A percentile compares a stretch with the other conserved stretches of the same genome.
Evolutionary conservation across 1,140 invertebrate genomes (phyloP).

Genomic region (Drosophila sturtevanti): DNA sequence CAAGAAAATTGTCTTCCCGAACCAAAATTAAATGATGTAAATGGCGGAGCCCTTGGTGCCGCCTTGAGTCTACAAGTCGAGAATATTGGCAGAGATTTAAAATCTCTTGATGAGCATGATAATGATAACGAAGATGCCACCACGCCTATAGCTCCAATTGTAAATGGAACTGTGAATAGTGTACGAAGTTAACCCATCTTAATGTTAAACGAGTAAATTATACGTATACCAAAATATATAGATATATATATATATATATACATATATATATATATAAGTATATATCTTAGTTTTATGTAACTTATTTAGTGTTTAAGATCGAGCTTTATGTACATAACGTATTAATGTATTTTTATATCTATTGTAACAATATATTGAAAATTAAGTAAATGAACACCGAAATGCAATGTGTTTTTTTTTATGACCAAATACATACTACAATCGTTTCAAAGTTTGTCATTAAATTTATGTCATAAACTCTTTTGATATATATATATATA

Average conservation of each 20-base stretch:
- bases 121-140: constrained; percentile 43
- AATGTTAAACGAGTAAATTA: constrained; percentile 8
- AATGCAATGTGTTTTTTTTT: not conserved
- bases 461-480: not conserved
- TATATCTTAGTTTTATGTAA: constrained; percentile 15
- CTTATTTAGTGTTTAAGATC: constrained; percentile 3
- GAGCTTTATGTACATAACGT: constrained; percentile 48
- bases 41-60: constrained; percentile 24
- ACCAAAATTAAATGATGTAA: constrained; percentile 50
- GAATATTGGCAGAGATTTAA: constrained; percentile 73
- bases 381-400: not conserved
- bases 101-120: constrained; percentile 62
- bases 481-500: not conserved
- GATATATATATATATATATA: not conserved
- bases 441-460: not conserved
- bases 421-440: not conserved
- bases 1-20: constrained; percentile 59
- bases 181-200: constrained; percentile 14
- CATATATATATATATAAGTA: not conserved
- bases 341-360: no score
- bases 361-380: not conserved
- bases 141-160: not conserved
- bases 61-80: constrained; percentile 50
- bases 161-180: constrained; percentile 1
- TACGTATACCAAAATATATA: constrained; percentile 22